Conservation (phyloP, 2,888 invertebrate genomes). For the Fragum sueziense region DNA sequence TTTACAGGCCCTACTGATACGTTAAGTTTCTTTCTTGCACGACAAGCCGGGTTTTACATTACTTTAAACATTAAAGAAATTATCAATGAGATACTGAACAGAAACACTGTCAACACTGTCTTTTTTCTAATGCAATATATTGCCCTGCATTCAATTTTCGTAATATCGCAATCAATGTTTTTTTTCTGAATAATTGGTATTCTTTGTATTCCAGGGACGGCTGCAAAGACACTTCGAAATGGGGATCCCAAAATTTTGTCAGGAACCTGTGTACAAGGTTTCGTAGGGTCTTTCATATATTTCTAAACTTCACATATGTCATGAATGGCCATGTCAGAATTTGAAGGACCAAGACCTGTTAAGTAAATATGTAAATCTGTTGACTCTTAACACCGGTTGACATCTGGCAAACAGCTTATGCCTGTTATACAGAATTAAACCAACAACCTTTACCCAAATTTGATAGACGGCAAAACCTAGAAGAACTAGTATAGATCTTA, state of each 20-base stretch:
- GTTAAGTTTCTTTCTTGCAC: neutral
- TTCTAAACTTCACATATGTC: neutral
- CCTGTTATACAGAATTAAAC: slow-evolving; percentile 10
- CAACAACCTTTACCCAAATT: slow-evolving; percentile 19
- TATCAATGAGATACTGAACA: neutral
- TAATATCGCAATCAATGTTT: neutral
- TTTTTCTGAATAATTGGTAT: neutral
- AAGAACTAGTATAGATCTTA: neutral
- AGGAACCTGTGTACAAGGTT: neutral
- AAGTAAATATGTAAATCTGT: neutral
- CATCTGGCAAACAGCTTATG: neutral
- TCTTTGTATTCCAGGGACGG: neutral
- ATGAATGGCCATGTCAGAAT: slow-evolving; percentile 14
- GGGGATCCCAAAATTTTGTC: neutral
- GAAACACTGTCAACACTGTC: neutral
- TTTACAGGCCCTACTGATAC: too few relatives aligned
- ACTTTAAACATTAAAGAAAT: neutral
- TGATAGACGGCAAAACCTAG: neutral
- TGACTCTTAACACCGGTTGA: neutral
- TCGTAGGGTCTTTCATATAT: slow-evolving; percentile 5
- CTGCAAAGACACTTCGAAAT: slow-evolving; percentile 12
- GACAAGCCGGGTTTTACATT: neutral
- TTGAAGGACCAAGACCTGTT: neutral
- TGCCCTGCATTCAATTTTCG: neutral
- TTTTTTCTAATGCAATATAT: neutral